Base-by-base conservation (phyloP, 1,140 invertebrate species). In the Agrypnia vestita region DNA sequence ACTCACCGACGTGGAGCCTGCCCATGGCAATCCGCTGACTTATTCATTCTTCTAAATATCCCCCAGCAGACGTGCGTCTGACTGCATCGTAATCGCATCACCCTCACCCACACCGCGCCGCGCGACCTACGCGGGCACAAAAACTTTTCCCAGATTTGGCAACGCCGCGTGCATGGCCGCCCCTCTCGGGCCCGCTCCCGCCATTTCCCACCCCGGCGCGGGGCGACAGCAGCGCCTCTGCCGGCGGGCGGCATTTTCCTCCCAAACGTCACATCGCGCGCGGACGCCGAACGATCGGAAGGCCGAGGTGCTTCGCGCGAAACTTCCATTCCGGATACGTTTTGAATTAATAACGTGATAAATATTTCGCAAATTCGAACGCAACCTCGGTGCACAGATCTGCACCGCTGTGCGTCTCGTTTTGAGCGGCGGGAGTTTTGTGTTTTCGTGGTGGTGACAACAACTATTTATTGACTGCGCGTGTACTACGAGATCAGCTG, bases 111-210 rank as follows among this genome's bases (percentile, higher is more conserved):
- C 15, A 17, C 21, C 64, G 59, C 53, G 69, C 75, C 73, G 71
- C 69, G 67, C 69, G 35, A 49, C 17, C 67, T 47, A 47, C 21
- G 44, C 17, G 61, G 25, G 15, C 9, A 76, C 56, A 82, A 82
- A 81, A 82, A 79, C 67, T 77, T 79, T 55, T 25, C 6, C 10
- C 73, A 78, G 46, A 76, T 79, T 82, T 79, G 81, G 81, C 81
- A 80, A 80, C 81, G 81, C 81, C 79, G 77, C 82, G 47, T 82
- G 81, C 81, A 82, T 69, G 77, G 75, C 79, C 62, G 73, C 56
- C 76, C 78, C 47, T 64, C 79, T 69, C 59, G 44, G 19, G 25
- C 49, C 13, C 51, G 51, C 43, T 44, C 64, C 25, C 55, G 12
- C 19, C 72, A 10, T 19, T 51, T 64, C 49, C 55, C 56, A 13